A percentile compares a stretch with the other conserved stretches of the same genome.
Evolutionary conservation across 2,113 vertebrate species (phyloP).

Genomic region (Dromaius novaehollandiae): DNA sequence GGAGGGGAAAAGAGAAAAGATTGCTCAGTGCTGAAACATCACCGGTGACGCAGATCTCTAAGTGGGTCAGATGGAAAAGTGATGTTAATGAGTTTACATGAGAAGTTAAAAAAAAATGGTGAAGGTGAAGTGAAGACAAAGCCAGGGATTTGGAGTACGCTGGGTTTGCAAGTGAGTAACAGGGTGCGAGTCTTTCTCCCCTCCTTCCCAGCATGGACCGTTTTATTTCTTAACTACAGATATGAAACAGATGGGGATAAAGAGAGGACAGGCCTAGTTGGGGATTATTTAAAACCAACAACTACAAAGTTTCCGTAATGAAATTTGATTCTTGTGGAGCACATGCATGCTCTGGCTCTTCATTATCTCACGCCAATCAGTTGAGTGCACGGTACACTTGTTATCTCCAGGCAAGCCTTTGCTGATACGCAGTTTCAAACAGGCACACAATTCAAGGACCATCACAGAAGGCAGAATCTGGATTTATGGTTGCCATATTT

Average conservation of each 20-base stretch:
- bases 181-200: not conserved
- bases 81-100: slow-evolving; percentile 55
- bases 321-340: not conserved
- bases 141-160: not conserved
- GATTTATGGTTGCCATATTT: slow-evolving; percentile 44
- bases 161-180: not conserved
- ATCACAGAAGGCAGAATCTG: not conserved
- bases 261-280: not conserved
- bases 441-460: not conserved
- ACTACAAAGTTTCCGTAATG: slow-evolving; percentile 20
- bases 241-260: slow-evolving; percentile 9
- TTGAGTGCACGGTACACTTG: fast-evolving
- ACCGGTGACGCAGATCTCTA: slow-evolving; percentile 43
- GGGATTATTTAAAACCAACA: slow-evolving; percentile 21
- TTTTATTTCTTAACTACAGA: not conserved
- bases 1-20: not conserved
- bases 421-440: not conserved
- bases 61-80: slow-evolving; percentile 64
- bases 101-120: slow-evolving; percentile 6
- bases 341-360: not conserved
- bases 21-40: slow-evolving; percentile 60
- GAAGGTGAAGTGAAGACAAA: slow-evolving; percentile 40
- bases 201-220: fast-evolving
- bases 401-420: not conserved
- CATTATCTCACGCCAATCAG: not conserved